These are phyloP conservation scores for Dinoponera quadriceps DNA, from an alignment of 1,140 invertebrate species.

Conservation along the genomic window DNA sequence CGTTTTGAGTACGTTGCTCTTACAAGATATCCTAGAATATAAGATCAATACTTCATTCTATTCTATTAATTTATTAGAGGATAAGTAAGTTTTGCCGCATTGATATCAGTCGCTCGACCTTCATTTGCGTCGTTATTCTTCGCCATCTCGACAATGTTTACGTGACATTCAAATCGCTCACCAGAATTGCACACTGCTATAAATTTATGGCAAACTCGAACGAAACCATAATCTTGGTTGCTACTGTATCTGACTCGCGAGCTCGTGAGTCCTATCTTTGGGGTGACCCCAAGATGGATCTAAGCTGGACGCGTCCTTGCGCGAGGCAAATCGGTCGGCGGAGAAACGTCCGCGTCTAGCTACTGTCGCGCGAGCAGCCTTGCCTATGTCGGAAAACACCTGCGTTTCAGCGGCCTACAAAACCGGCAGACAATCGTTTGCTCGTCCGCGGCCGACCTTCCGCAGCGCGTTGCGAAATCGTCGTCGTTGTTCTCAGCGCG, in stretches of 20 bases:
- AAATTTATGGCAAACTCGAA: not conserved
- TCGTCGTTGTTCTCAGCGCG: conserved; percentile 22
- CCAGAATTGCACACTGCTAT: not conserved
- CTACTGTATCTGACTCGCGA: conserved; percentile 3
- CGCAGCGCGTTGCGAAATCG: conserved; percentile 61
- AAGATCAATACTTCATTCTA: no score
- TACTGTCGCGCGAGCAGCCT: conserved; percentile 48
- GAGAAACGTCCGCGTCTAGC: conserved; percentile 36
- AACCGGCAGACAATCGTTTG: conserved; percentile 64
- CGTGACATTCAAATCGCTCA: not conserved
- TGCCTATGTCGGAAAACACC: conserved; percentile 65
- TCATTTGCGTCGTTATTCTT: not conserved
- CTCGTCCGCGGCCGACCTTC: conserved; percentile 63
- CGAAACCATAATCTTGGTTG: not conserved
- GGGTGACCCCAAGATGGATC: not conserved
- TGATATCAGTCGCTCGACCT: no score
- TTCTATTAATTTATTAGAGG: no score
- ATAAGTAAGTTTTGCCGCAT: no score
- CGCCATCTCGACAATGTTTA: not conserved
- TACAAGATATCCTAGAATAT: no score
- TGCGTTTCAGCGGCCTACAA: conserved; percentile 56
- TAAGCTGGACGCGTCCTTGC: conserved; percentile 55
- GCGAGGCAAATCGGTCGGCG: conserved; percentile 48
- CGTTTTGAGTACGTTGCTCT: no score
- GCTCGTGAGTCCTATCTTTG: conserved; percentile 8